Evolutionary conservation across 2,888 invertebrate species (phyloP), one percentile per base, ranked within the genome.

Genomic region (Horisme vitalbata): DNA sequence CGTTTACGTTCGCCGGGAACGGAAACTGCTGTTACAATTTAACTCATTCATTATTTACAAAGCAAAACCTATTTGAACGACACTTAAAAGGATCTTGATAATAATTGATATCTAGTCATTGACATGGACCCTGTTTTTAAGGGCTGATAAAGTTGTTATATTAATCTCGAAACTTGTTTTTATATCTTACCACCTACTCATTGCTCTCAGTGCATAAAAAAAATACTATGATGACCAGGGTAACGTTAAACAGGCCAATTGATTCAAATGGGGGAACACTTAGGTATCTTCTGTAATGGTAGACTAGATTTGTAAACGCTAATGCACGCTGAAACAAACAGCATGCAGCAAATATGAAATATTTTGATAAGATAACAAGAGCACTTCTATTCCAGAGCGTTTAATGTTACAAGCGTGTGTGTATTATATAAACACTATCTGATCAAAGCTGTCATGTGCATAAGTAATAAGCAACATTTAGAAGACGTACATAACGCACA

Each of bases 1-100:
- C 63, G 75, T 72, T 75, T 78, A 76, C 67, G 62, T 65, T 68
- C 52, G 55, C 63, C 63, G 53, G 56, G 57, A 71, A 63, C 70
- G 73, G 75, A 77, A 75, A 70, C 63, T 66, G 66, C 56, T 65
- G 59, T 59, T 66, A 65, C 65, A 65, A 55, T 70, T 65, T 62
- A 65, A 53, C 54, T 46, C 51, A 56, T 65, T 63, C n/a, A n/a
- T n/a, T 62, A 67, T 65, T 65, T 60, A 61, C 56, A 65, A 54
- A 61, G 60, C 59, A 59, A 30, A 48, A 30, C 53, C 51, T 27
- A 41, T 39, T 49, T 32, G 27, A 49, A 44, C 35, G 36, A 13
- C 32, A 64, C 59, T 60, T 61, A 54, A 44, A 51, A 55, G 45
- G 41, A 34, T 39, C 38, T 48, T 36, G 28, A 23, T 41, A 45